Evolutionary conservation across 2,888 invertebrate genomes (phyloP).

Genomic region (Cephus nigrinus): DNA sequence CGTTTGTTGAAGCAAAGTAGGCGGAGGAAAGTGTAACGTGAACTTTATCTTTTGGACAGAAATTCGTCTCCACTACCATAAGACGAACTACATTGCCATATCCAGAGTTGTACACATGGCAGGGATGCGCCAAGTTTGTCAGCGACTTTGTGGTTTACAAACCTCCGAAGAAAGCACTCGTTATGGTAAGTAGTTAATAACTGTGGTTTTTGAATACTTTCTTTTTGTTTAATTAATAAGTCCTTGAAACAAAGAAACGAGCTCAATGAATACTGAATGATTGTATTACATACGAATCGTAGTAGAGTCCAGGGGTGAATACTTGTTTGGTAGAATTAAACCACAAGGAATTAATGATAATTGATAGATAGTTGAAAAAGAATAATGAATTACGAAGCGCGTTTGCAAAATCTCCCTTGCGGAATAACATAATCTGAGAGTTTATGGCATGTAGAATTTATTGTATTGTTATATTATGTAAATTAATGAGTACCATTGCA

Average conservation of each 20-base stretch:
- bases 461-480: not conserved
- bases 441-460: not conserved
- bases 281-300: not conserved
- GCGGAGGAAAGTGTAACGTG: not conserved
- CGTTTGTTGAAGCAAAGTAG: not conserved
- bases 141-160: constrained; percentile 83
- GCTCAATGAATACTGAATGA: not conserved
- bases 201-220: not conserved
- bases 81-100: constrained; percentile 81
- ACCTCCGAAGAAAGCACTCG: constrained; percentile 74
- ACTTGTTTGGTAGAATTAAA: not conserved
- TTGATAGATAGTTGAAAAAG: not conserved
- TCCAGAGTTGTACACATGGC: constrained; percentile 77
- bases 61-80: constrained; percentile 89
- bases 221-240: not conserved
- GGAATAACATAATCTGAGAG: not conserved
- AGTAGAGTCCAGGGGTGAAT: not conserved
- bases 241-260: not conserved
- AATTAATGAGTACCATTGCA: not conserved
- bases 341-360: not conserved
- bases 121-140: constrained; percentile 79
- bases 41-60: constrained; percentile 68
- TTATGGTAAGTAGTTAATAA: constrained; percentile 73
- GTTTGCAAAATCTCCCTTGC: not conserved
- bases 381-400: not conserved